Conservation (phyloP, 1,140 invertebrate species). For the Ips typographus region DNA sequence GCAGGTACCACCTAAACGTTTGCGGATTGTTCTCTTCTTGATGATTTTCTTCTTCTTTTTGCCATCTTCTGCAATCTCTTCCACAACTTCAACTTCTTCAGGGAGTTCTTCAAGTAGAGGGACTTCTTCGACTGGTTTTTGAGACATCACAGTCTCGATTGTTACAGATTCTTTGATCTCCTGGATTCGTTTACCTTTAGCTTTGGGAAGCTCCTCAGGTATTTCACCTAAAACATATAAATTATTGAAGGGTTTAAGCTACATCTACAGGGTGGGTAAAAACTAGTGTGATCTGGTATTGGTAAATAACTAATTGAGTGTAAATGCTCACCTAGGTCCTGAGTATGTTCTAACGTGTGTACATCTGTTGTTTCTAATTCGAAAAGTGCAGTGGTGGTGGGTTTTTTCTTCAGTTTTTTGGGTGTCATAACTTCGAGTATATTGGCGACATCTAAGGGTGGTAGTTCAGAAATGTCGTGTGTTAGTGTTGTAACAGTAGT, state of each 20-base stretch:
- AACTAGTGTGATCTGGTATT: background rate
- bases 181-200: constrained; percentile 35
- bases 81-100: constrained; percentile 48
- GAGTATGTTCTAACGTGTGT: constrained; percentile 41
- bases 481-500: constrained; percentile 42
- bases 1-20: constrained; percentile 43
- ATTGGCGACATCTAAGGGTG: constrained; percentile 21
- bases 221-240: constrained; percentile 39
- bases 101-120: constrained; percentile 46
- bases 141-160: constrained; percentile 42
- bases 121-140: constrained; percentile 44
- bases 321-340: constrained; percentile 39
- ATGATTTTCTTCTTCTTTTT: constrained; percentile 47
- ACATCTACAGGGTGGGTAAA: too few relatives aligned
- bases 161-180: constrained; percentile 43
- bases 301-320: background rate
- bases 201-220: constrained; percentile 25
- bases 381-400: constrained; percentile 18
- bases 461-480: constrained; percentile 21
- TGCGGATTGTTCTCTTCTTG: constrained; percentile 46
- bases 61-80: constrained; percentile 41
- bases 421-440: constrained; percentile 18
- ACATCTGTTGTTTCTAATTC: constrained; percentile 39
- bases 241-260: background rate
- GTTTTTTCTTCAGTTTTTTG: constrained; percentile 28